A percentile compares a stretch with the other conserved stretches of the same genome.
phyloP scores from a whole-genome alignment of 2,888 invertebrate genomes.

The Harpagoxenus sublaevis region DNA sequence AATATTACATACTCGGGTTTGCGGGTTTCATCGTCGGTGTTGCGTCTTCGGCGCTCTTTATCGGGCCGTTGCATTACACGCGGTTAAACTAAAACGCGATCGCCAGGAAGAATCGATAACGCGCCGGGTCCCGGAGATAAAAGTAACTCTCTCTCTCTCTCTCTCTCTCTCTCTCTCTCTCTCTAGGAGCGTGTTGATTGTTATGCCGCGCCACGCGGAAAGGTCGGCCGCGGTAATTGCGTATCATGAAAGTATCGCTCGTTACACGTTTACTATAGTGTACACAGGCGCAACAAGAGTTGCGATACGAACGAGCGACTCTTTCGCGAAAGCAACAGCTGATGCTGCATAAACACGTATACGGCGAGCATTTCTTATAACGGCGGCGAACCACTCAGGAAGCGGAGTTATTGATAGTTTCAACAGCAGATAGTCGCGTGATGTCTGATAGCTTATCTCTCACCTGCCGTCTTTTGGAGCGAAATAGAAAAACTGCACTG shows the following conservation, averaged over 20 bases:
- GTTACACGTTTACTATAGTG: not conserved
- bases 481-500: not conserved
- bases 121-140: slow-evolving; percentile 11
- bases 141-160: not conserved
- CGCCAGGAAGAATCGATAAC: slow-evolving; percentile 34
- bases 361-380: not conserved
- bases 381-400: not conserved
- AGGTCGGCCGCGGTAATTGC: slow-evolving; percentile 15
- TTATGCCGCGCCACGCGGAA: slow-evolving; percentile 31
- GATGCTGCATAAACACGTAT: slow-evolving; percentile 38
- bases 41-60: slow-evolving; percentile 26
- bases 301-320: not conserved
- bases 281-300: not conserved
- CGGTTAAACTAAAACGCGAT: slow-evolving; percentile 39
- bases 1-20: slow-evolving; percentile 25
- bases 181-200: slow-evolving; percentile 25
- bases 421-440: not conserved
- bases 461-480: not conserved
- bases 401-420: not conserved
- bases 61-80: not conserved
- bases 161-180: not conserved
- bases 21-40: not conserved
- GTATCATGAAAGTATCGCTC: slow-evolving; percentile 34
- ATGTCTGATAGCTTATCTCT: slow-evolving; percentile 22
- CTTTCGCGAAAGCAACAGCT: slow-evolving; percentile 35